phyloP scores from a whole-genome alignment of 2,797 vertebrate species.

The Hippoglossus hippoglossus region DNA sequence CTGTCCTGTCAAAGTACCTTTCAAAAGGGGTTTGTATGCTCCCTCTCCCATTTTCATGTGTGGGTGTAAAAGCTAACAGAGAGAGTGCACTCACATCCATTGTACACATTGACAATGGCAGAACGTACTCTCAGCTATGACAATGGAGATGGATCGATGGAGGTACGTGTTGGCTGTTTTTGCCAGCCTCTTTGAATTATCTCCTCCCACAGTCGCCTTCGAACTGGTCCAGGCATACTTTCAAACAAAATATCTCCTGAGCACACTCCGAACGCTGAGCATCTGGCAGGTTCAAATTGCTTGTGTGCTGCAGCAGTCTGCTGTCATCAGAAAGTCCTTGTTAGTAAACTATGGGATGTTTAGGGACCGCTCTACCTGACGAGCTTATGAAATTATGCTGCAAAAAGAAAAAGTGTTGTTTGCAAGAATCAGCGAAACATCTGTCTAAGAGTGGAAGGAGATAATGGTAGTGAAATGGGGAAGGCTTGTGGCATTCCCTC shows the following conservation, averaged over 20 bases:
- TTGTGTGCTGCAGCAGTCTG: slow-evolving; percentile 52
- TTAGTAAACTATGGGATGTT: slow-evolving; percentile 51
- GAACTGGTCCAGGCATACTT: slow-evolving; percentile 41
- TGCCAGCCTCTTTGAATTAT: background rate
- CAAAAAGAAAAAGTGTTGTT: background rate
- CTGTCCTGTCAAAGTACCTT: slow-evolving; percentile 6
- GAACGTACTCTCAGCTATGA: slow-evolving; percentile 14
- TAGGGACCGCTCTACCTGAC: slow-evolving; percentile 41
- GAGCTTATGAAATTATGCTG: slow-evolving; percentile 43
- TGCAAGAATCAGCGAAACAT: too few relatives aligned
- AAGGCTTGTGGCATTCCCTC: too few relatives aligned
- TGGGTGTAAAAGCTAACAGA: slow-evolving; percentile 16
- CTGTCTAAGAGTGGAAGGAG: slow-evolving; percentile 8
- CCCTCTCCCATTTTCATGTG: slow-evolving; percentile 9
- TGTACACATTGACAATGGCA: slow-evolving; percentile 15
- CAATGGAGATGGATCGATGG: slow-evolving; percentile 18
- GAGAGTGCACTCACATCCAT: slow-evolving; percentile 8
- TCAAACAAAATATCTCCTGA: slow-evolving; percentile 61
- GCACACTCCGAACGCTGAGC: slow-evolving; percentile 51
- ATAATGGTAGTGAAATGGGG: background rate
- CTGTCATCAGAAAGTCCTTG: slow-evolving; percentile 51
- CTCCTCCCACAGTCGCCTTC: slow-evolving; percentile 15
- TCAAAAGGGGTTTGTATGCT: background rate
- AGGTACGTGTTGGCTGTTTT: background rate
- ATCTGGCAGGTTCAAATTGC: slow-evolving; percentile 71